Percentiles rank a stretch among this genome's conserved stretches.
phyloP scores from a whole-genome alignment of 2,113 vertebrate genomes.

The Tonatia bakeri region DNA sequence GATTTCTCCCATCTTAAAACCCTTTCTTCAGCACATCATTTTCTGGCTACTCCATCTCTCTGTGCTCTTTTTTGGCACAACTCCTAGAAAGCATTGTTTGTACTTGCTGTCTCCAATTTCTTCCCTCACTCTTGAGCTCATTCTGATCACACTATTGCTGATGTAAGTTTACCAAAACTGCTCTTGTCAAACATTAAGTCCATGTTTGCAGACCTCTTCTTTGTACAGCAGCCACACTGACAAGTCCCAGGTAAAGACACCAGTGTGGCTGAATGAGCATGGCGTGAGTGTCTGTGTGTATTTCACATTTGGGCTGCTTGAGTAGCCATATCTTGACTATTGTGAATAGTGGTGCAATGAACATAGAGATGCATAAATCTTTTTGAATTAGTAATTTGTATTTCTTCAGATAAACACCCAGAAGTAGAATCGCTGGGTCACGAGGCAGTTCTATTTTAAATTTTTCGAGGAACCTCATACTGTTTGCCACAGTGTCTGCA shows the following conservation, averaged over 20 bases:
- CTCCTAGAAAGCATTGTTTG: not conserved
- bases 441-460: not conserved
- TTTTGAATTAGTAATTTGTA: no score
- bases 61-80: not conserved
- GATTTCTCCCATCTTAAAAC: not conserved
- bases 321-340: no score
- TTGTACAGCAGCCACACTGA: not conserved
- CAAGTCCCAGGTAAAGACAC: not conserved
- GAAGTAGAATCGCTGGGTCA: no score
- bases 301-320: not conserved
- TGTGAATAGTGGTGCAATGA: no score
- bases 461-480: no score
- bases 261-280: not conserved
- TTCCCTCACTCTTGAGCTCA: not conserved
- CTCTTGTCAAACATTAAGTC: conserved; percentile 26
- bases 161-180: not conserved
- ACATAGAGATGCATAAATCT: no score
- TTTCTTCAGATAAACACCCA: no score
- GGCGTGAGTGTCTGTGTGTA: not conserved
- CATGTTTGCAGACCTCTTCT: not conserved
- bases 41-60: not conserved
- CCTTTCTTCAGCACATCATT: not conserved
- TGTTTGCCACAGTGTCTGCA: no score
- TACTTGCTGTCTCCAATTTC: not conserved
- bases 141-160: not conserved